Base-by-base conservation (phyloP, 2,888 invertebrate genomes). In the Acleris cristana region DNA sequence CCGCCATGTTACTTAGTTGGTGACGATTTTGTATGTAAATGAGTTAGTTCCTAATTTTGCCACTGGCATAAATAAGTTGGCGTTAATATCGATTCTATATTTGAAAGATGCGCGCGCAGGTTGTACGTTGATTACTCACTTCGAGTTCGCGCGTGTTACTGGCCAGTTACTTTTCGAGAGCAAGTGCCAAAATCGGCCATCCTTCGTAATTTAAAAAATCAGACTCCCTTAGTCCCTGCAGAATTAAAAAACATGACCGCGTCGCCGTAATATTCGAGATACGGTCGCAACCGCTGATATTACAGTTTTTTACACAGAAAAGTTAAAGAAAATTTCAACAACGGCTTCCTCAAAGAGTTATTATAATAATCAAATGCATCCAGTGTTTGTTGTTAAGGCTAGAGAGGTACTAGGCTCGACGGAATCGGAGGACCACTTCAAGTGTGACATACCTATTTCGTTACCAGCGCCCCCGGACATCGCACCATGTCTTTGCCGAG, bases 401-500 rank as follows among this genome's bases (percentile, higher is more conserved):
- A 66, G 45, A 21, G 52, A 45, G 53, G 83, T 84, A 70, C 76
- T 91, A 65, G 86, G 83, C 68, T 90, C 90, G 0, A 92, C 92
- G 70, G 92, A 92, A 67, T 87, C 92, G 0, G 92, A 92, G 69
- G 90, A 91, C 56, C 85, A 89, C 70, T 87, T 88, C 81, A 80
- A 78, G 26, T 84, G 81, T 68, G 77, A 77, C 6, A 70, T 79
- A 58, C 77, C 79, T 10, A 77, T 87, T 57, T 82, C 87, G 0
- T 70, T 90, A 66, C 88, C 89, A n/a, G 90, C 90, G 0, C 90
- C 92, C 21, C 92, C 92, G 2, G 83, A 88, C 69, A 86, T 80
- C 51, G 30, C 45, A 69, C 66, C 69, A 94, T 95, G 95, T 95
- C 95, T 77, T 78, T 95, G 73, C 95, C 95, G 67, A 86, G 95